Conservation (phyloP, 1,140 invertebrate genomes). For the Orussus abietinus region DNA sequence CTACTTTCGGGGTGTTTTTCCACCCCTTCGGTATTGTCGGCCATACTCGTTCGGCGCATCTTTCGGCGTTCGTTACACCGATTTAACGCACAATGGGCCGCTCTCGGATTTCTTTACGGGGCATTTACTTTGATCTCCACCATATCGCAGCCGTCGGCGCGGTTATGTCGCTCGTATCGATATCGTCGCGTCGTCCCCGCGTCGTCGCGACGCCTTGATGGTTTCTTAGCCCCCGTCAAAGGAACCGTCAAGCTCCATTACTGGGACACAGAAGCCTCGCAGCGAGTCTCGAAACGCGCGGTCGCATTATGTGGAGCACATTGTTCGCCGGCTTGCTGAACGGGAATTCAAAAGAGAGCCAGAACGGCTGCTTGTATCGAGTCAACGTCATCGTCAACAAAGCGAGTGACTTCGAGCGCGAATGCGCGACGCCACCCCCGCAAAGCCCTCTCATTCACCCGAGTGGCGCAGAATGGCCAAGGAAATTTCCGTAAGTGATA, state of each 20-base stretch:
- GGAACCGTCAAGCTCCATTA: not conserved
- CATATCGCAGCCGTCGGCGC: no score
- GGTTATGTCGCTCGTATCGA: no score
- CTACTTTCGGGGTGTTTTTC: no score
- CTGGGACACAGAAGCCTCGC: not conserved
- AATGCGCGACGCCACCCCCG: constrained; percentile 2
- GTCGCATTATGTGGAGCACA: not conserved
- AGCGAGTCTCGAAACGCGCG: constrained; percentile 1
- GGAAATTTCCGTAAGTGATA: constrained; percentile 14
- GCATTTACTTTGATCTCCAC: no score
- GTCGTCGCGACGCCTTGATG: no score
- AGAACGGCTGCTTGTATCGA: constrained; percentile 12
- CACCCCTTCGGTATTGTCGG: no score
- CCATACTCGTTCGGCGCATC: no score
- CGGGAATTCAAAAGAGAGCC: constrained; percentile 10
- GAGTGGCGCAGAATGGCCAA: constrained; percentile 8
- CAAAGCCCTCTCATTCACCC: constrained; percentile 17
- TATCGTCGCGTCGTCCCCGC: no score
- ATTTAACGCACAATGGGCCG: no score
- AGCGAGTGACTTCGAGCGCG: constrained; percentile 16
- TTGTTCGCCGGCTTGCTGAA: not conserved
- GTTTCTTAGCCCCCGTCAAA: no score
- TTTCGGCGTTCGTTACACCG: no score
- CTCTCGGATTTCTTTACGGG: no score
- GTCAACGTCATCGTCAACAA: constrained; percentile 20